Evolutionary conservation across 2,797 vertebrate genomes (phyloP), one percentile per base, ranked within the genome.

Genomic region (Anabas testudineus): DNA sequence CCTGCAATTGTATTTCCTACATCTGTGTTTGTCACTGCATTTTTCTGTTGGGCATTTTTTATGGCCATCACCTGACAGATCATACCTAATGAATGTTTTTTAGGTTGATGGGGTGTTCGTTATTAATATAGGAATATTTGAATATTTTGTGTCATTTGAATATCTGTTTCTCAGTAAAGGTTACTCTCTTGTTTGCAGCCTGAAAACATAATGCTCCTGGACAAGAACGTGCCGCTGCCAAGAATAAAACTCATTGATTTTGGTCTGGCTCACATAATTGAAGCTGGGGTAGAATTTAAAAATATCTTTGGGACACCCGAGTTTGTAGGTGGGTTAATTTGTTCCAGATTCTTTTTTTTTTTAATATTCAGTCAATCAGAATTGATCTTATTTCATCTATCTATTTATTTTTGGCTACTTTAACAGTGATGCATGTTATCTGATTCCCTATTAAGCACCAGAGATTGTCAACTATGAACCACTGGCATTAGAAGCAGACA

Each of bases 261-360:
- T 1, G 97, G 98, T 55, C 91, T 99, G 43, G 97, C 98, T 42
- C 97, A 98, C 54, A 96, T 96, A 90, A 99, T 99, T 67, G 96
- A 98, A 93, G 96, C 97, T 2, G 97, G 97, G 15, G 97, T 96
- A 3, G 98, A 99, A 74, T 99, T 99, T 85, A 99, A 98, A 88
- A 97, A 97, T 85, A 99, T 99, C 90, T 99, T 99, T 83, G 98
- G 98, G 56, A 99, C 98, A 0, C 98, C 98, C 0, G 97, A 99
- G 92, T 99, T 99, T 75, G 97, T 99, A 46, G 97, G 98, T 99
- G 79, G 95, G 96, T 59, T 14, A 39, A 16, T 39, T 39, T 36
- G 34, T 36, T 13, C 10, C 30, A 30, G 30, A 30, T 30, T 8
- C 8, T 30, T 30, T 30, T 30, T 2, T n/a, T n/a, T n/a, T n/a